Base-by-base conservation (phyloP, 2,888 invertebrate genomes). In the Carabus problematicus region DNA sequence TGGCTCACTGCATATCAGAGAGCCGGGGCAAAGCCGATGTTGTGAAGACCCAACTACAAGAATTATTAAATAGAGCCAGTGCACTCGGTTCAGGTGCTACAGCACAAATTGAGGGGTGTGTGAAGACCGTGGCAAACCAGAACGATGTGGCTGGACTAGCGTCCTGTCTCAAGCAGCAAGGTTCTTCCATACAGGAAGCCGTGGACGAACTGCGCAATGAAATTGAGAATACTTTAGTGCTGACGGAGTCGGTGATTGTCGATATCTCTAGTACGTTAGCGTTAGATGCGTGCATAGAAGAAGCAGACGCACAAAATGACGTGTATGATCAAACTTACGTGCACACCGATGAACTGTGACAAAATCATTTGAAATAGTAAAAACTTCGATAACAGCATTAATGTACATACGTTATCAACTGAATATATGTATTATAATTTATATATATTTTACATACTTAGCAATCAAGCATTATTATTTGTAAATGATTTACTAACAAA, bases 91-190 rank as follows among this genome's bases (percentile, higher is more conserved):
- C 40, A 16, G 49, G 49, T 39, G 56, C 59, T 19, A 49, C 40
- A n/a, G 47, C 39, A 8, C 45, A 49, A 39, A 66, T 66, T 45
- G 14, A 59, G 16, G 45, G 45, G 29, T 66, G 66, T 41, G 66
- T 16, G 11, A 14, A 41, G 6, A 0, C 16, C 29, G 29, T 29
- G 29, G 29, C 29, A 12, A 39, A 18, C 18, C 18, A 14, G 29
- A 40, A 58, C 11, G 58, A 58, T 14, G 12, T 41, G 18, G 18
- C n/a, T 6, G 66, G 49, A 49, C 18, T 66, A 55, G 58, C 66
- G n/a, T n/a, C 43, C 0, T 66, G 66, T 16, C 47, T 66, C 6
- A 16, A 49, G 14, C n/a, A 14, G 2, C 18, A 66, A 59, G 41
- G 58, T 41, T 12, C 45, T n/a, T 40, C 8, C n/a, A 66, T 66